These are phyloP conservation scores for Linhomoeus sp. DNA, from an alignment of 2,888 invertebrate genomes.

Conservation along the genomic window DNA sequence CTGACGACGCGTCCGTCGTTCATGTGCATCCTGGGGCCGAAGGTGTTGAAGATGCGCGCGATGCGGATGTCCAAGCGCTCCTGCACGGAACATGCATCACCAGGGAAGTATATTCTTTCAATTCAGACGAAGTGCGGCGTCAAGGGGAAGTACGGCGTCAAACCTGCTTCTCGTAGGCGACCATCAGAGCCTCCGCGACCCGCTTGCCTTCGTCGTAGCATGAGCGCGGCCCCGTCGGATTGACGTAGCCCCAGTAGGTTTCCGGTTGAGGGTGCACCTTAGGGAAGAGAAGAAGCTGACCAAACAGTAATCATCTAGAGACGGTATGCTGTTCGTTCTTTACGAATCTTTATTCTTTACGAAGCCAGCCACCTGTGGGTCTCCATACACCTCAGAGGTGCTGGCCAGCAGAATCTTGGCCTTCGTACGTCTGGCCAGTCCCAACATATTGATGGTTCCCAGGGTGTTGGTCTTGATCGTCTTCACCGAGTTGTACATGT, in stretches of 20 bases:
- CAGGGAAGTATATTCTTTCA: background rate
- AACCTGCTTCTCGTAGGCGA: constrained; percentile 75
- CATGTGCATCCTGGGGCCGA: constrained; percentile 96
- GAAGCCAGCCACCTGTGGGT: too few species aligned
- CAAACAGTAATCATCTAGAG: too few species aligned
- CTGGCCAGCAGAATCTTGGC: constrained; percentile 51
- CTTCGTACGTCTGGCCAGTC: constrained; percentile 16
- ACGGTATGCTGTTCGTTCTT: too few species aligned
- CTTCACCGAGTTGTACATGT: constrained; percentile 98
- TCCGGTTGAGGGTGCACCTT: constrained; percentile 95
- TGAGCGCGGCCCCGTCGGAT: constrained; percentile 67
- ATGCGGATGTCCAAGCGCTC: constrained; percentile 84
- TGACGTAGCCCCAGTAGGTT: constrained; percentile 96
- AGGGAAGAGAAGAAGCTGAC: too few species aligned
- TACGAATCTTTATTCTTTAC: too few species aligned
- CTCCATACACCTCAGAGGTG: constrained; percentile 96
- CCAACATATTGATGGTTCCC: constrained; percentile 40
- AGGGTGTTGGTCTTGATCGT: constrained; percentile 96
- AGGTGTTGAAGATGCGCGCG: constrained; percentile 95
- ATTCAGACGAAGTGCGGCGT: background rate
- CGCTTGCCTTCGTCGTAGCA: constrained; percentile 99
- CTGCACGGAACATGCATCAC: too few species aligned
- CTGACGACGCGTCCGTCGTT: constrained; percentile 95
- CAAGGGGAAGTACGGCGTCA: background rate
- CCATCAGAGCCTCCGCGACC: constrained; percentile 81